A percentile compares a stretch with the other conserved stretches of the same genome.
Evolutionary conservation across 2,888 invertebrate species (phyloP).

Genomic region (Dolichomitus sp.): DNA sequence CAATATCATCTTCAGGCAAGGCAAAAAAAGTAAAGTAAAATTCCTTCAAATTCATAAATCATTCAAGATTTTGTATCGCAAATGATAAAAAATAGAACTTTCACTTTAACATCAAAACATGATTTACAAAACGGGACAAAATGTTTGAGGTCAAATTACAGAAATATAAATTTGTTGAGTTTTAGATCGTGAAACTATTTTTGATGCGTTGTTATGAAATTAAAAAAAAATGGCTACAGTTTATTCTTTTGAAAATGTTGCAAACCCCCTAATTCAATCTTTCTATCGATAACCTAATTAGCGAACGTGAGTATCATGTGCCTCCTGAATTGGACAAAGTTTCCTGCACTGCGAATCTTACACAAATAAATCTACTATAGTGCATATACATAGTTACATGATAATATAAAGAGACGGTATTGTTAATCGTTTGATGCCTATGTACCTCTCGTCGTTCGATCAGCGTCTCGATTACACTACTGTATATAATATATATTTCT

Average conservation of each 20-base stretch:
- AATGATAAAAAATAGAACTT: neutral
- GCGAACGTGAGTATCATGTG: constrained; percentile 5
- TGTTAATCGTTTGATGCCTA: constrained; percentile 34
- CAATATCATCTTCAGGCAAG: neutral
- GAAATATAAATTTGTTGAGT: neutral
- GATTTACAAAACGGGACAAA: neutral
- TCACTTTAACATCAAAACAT: neutral
- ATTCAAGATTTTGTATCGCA: neutral
- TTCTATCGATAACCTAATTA: neutral
- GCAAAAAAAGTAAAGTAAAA: neutral
- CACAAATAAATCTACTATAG: constrained; percentile 73
- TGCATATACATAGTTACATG: constrained; percentile 76
- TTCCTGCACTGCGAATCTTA: constrained; percentile 51
- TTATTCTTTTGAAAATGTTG: neutral
- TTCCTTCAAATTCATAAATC: neutral
- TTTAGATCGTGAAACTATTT: constrained; percentile 13
- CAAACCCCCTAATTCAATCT: neutral
- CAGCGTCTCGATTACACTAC: constrained; percentile 66
- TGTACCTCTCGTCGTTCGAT: constrained; percentile 11
- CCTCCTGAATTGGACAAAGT: neutral
- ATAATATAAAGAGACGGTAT: constrained; percentile 74
- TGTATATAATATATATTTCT: constrained; percentile 71
- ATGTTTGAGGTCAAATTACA: neutral
- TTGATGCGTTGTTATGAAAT: constrained; percentile 8
- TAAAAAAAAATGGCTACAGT: neutral